Base-by-base conservation (phyloP, 2,797 vertebrate species). In the Cossypha niveicapilla region DNA sequence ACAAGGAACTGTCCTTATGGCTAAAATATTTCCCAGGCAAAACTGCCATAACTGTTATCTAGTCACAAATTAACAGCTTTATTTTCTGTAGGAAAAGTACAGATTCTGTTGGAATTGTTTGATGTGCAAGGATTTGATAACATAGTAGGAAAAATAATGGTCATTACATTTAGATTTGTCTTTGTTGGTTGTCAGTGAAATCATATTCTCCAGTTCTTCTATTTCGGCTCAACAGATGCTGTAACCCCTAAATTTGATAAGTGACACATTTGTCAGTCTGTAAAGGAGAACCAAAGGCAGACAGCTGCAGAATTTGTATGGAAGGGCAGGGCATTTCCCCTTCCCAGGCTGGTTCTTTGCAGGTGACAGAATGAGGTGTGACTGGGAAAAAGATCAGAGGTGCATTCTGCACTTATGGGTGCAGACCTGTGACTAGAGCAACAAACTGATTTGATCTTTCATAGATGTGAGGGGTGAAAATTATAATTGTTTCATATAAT, bases 391-490 rank as follows among this genome's bases (percentile, higher is more conserved):
- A 18, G 4, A 47, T 32, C 16, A 62, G 44, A 66, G 8, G 11
- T 39, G 27, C 56, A 3, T 22, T 76, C 42, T 34, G 27, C 13
- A 41, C 12, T 37, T 88, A 19, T 5, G 14, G 7, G 7, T 60
- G 19, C 44, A 76, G 25, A 41, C 3, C 3, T 34, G 14, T 24
- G 15, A 70, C n/a, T 1, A 3, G 16, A 77, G 15, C 21, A 51
- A 17, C 18, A 58, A 88, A 47, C 3, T 3, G 2, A 16, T 5
- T 13, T 68, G 18, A 9, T 65, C 12, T 39, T 75, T 32, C 15
- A 23, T 0, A 2, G 25, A 61, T 2, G 4, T 15, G 9, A 37
- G 13, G 11, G 53, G 10, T 5, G 19, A 51, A 62, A 80, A 6
- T 2, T n/a, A 3, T 2, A 53, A 23, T 35, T 81, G 6, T 13